Percentiles rank a stretch among this genome's conserved stretches.
Conservation (phyloP, 2,113 vertebrate genomes). For the Eolophus roseicapilla region DNA sequence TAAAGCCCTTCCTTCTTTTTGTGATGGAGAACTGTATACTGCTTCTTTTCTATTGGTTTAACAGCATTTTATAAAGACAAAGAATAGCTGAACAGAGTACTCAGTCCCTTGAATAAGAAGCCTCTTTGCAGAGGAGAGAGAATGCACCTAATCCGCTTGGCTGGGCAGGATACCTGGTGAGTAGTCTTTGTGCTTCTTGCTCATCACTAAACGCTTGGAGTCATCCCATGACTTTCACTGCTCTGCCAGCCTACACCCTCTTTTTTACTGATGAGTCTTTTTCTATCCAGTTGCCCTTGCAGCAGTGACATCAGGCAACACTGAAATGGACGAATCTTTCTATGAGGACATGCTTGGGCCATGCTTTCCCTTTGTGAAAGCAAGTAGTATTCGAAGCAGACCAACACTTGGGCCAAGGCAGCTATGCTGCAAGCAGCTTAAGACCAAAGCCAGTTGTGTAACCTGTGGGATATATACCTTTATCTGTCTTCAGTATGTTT, state of each 20-base stretch:
- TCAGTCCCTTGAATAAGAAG: not conserved
- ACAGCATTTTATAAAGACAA: not conserved
- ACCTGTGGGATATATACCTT: not conserved
- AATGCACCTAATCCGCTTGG: not conserved
- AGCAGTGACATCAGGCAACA: not conserved
- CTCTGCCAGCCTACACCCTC: not conserved
- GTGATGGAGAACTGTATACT: not conserved
- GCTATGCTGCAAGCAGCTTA: not conserved
- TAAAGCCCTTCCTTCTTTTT: not conserved
- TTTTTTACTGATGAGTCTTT: not conserved
- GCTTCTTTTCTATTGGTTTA: not conserved
- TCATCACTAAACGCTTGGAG: not conserved
- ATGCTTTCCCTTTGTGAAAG: not conserved
- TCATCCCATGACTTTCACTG: not conserved
- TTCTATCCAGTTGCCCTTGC: not conserved
- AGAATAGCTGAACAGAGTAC: not conserved
- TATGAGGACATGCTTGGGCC: not conserved
- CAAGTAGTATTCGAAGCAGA: not conserved
- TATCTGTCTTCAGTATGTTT: accelerated
- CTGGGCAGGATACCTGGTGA: not conserved
- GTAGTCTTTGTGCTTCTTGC: not conserved
- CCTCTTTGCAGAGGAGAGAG: not conserved
- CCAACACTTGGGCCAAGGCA: not conserved
- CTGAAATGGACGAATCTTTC: not conserved
- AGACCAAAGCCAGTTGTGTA: not conserved